Base-by-base conservation (phyloP, 1,140 invertebrate species). In the Oryctes rhinoceros region DNA sequence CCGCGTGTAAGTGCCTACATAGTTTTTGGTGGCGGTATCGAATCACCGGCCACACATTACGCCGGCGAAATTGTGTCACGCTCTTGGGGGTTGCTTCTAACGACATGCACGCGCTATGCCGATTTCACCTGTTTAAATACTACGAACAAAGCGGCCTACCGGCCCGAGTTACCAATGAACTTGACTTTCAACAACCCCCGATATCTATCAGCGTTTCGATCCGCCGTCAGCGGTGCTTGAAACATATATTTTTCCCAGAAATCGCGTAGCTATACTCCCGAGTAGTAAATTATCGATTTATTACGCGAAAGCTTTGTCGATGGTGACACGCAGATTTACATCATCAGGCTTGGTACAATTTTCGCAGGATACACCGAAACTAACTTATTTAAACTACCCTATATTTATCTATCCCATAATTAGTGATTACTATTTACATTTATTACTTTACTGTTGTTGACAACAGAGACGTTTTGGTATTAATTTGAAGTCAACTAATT, bases 101-200 rank as follows among this genome's bases (percentile, higher is more conserved):
- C 65, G 35, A 71, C 65, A 71, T 71, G 65, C 65, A 71, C 20
- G 65, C 65, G 65, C 24, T 30, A 59, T n/a, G 39, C 76, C 10
- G 76, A 24, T 49, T 74, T 79, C 39, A 79, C 78, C 65, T 79
- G 78, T 49, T 79, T 79, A 79, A 79, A 79, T 79, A 79, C 44
- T 11, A 44, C 78, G 65, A 71, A 71, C 20, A 30, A 13, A 24
- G 24, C 65, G 65, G 65, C 78, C 78, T 44, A 71, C 78, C 44
- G 53, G 53, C 24, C 35, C 65, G 65, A 35, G 65, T 71, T 71
- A 49, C 65, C 78, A 79, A 79, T 79, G 78, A 79, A 79, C 78
- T 79, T 79, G 78, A 79, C 78, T 79, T 79, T 71, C 78, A 79
- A 75, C 78, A 79, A 75, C 78, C 78, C 24, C 78, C 65, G 65